A percentile compares a stretch with the other conserved stretches of the same genome.
These are phyloP conservation scores for Lucilia sericata DNA, from an alignment of 1,140 invertebrate genomes.

Conservation along the genomic window DNA sequence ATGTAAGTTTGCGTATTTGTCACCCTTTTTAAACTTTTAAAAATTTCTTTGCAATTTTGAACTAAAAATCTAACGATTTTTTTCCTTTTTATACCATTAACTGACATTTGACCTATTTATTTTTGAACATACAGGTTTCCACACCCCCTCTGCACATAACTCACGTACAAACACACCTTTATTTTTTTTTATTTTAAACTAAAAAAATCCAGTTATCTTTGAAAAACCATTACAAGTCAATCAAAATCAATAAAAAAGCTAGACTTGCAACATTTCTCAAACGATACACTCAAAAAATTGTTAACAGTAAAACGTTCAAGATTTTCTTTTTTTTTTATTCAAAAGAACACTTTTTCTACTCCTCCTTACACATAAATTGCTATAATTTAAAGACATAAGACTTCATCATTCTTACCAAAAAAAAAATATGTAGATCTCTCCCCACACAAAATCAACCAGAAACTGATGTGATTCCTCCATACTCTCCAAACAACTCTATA, in stretches of 20 bases:
- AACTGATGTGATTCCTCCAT: too few relatives aligned
- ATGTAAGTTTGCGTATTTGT: too few relatives aligned
- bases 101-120: not conserved
- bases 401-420: too few relatives aligned
- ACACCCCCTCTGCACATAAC: not conserved
- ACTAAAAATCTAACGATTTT: too few relatives aligned
- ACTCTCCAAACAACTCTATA: too few relatives aligned
- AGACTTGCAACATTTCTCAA: not conserved
- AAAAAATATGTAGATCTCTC: too few relatives aligned
- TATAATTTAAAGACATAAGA: too few relatives aligned
- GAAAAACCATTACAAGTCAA: not conserved
- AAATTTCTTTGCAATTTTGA: too few relatives aligned
- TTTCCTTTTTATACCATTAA: too few relatives aligned
- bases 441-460: too few relatives aligned
- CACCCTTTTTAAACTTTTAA: too few relatives aligned
- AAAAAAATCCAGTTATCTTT: not conserved
- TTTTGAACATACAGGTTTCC: not conserved
- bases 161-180: not conserved
- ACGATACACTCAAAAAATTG: not conserved
- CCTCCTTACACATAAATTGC: too few relatives aligned
- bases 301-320: not conserved
- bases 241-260: not conserved
- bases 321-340: not conserved
- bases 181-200: not conserved
- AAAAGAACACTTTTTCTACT: not conserved